phyloP scores from a whole-genome alignment of 2,888 invertebrate species.

The Eupithecia pulchellata region DNA sequence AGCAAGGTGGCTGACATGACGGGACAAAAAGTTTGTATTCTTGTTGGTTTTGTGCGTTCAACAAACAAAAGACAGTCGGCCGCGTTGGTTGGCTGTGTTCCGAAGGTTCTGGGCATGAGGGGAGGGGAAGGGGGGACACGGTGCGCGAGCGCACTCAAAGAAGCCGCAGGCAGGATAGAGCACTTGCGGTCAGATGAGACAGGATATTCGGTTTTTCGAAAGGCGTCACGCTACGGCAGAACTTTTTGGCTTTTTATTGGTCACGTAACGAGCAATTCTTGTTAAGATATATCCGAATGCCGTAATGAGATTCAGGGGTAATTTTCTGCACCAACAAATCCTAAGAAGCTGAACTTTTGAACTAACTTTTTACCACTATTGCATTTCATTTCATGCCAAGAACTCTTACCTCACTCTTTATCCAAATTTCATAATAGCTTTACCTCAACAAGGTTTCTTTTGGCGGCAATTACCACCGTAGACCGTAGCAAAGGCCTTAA shows the following conservation, averaged over 20 bases:
- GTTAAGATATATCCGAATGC: background rate
- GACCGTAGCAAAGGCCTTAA: background rate
- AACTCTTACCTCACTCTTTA: background rate
- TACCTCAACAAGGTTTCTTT: background rate
- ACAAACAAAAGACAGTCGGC: slow-evolving; percentile 78
- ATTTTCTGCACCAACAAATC: background rate
- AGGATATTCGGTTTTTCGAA: slow-evolving; percentile 57
- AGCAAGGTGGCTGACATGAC: slow-evolving; percentile 42
- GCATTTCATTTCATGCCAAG: background rate
- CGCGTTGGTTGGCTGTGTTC: slow-evolving; percentile 46
- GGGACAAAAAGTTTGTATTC: slow-evolving; percentile 60
- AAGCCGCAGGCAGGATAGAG: slow-evolving; percentile 68
- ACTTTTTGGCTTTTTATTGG: slow-evolving; percentile 17
- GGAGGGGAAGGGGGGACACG: slow-evolving; percentile 60
- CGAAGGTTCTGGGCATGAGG: slow-evolving; percentile 51
- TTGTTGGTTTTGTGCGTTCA: slow-evolving; percentile 76
- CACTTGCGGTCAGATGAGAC: slow-evolving; percentile 64
- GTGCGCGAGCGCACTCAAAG: slow-evolving; percentile 75
- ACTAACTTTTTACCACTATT: background rate
- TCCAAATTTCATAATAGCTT: background rate
- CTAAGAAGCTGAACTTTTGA: background rate
- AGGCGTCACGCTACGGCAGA: slow-evolving; percentile 15
- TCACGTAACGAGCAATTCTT: background rate
- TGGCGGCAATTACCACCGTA: background rate
- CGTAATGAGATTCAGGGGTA: background rate